Conservation (phyloP, 2,113 vertebrate species). For the Pantherophis guttatus region DNA sequence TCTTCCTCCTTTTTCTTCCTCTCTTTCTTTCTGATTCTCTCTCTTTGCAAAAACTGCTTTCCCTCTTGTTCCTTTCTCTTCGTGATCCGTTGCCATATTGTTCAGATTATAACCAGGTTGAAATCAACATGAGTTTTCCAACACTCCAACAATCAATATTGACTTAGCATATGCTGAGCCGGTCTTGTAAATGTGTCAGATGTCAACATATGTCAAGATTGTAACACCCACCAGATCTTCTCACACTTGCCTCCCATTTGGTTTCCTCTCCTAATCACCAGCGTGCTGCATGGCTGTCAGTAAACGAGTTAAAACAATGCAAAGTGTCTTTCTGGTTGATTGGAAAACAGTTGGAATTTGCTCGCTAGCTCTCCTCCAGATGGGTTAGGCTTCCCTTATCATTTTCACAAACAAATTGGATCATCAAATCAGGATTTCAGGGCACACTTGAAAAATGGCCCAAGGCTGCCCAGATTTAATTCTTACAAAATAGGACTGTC, state of each 20-base stretch:
- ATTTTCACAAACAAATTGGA: neutral
- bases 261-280: neutral
- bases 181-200: slow-evolving; percentile 11
- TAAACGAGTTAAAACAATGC: neutral
- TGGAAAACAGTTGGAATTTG: neutral
- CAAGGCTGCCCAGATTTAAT: neutral
- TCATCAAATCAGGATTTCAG: neutral
- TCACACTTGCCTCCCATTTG: neutral
- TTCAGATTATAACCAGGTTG: neutral
- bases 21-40: neutral
- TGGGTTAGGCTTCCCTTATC: neutral
- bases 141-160: neutral
- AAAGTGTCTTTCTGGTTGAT: neutral
- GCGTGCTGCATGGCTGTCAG: neutral
- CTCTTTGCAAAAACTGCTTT: neutral
- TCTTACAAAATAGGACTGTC: neutral
- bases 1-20: neutral
- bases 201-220: slow-evolving; percentile 26
- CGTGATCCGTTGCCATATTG: too few species aligned
- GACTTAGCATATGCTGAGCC: slow-evolving; percentile 15
- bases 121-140: neutral
- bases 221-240: slow-evolving; percentile 1
- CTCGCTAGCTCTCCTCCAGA: neutral
- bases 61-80: neutral
- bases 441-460: neutral